Base-by-base conservation (phyloP, 2,888 invertebrate species). In the Lepidonotus clava region DNA sequence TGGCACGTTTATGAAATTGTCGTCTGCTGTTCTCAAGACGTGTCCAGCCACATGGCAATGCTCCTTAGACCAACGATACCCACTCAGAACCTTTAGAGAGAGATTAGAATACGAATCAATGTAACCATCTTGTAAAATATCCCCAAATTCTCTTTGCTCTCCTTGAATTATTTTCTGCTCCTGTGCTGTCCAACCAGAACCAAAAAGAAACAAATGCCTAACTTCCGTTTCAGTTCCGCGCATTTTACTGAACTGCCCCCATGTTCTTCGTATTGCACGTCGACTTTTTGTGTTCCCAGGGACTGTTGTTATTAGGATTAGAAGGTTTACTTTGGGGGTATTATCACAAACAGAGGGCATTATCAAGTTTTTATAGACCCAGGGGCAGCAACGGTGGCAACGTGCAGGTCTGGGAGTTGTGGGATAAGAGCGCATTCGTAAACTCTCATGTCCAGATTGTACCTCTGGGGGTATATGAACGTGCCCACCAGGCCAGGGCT, bases 1-100 rank as follows among this genome's bases (percentile, higher is more conserved):
- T 61, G 61, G 61, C 24, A 61, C 61, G 24, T 61, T 61, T 28
- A 61, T 61, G 61, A 61, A 61, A 61, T 61, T 61, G 61, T 61
- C 61, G 28, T 61, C 61, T 61, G 61, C 61, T 61, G 61, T 61
- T 61, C 61, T 1, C 61, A 61, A 28, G 28, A 61, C 61, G 28
- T 61, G 61, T 28, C 61, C 61, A 28, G 61, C 61, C 61, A 61
- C 61, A 11, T n/a, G 24, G 61, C 61, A 61, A 2, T 61, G 28
- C 24, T 28, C 28, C 8, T 28, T 14, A n/a, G 61, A n/a, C 61
- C 61, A 61, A 28, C 61, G 24, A 28, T 61, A 61, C 11, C 61
- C 61, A 28, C 61, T 61, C n/a, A 61, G 61, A 24, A 61, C 28
- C 61, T 61, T 61, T 24, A 61, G 28, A 11, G 61, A 61, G 11